A percentile compares a stretch with the other conserved stretches of the same genome.
These are phyloP conservation scores for Galeopsomyia nigrocyanea DNA, from an alignment of 2,888 invertebrate species.

Conservation along the genomic window DNA sequence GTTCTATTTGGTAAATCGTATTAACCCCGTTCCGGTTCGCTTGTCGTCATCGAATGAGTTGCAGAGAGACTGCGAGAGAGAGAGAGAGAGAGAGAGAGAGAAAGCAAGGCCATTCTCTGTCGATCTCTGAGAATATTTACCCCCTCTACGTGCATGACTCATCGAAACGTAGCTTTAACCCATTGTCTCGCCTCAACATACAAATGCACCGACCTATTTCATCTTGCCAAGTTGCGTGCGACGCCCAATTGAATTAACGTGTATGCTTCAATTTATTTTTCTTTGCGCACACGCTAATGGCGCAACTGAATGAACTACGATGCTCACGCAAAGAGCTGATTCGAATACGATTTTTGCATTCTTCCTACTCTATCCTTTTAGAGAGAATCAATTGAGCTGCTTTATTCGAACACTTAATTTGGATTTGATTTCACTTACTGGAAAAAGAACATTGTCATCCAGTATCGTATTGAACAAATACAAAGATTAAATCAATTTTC, in stretches of 20 bases:
- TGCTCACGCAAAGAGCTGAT: too few species aligned
- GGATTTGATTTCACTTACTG: too few species aligned
- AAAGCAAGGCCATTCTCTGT: constrained; percentile 16
- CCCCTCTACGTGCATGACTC: constrained; percentile 25
- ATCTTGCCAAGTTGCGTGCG: background rate
- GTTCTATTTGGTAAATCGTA: constrained; percentile 32
- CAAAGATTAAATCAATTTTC: too few species aligned
- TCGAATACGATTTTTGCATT: constrained; percentile 12
- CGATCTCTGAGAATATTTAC: constrained; percentile 35
- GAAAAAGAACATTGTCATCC: too few species aligned
- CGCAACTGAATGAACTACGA: background rate
- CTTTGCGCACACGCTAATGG: background rate
- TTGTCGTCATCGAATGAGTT: constrained; percentile 8
- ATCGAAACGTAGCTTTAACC: background rate
- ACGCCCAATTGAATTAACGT: constrained; percentile 13
- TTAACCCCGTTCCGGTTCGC: constrained; percentile 40
- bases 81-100: background rate
- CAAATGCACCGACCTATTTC: background rate
- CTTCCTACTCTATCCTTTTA: background rate
- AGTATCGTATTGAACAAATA: too few species aligned
- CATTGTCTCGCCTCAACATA: constrained; percentile 14
- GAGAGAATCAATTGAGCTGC: too few species aligned
- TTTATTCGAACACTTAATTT: too few species aligned
- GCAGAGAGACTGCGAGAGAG: background rate
- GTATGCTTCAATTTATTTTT: background rate